A percentile compares a stretch with the other conserved stretches of the same genome.
Conservation (phyloP, 2,113 vertebrate species). For the Urocolius indicus region DNA sequence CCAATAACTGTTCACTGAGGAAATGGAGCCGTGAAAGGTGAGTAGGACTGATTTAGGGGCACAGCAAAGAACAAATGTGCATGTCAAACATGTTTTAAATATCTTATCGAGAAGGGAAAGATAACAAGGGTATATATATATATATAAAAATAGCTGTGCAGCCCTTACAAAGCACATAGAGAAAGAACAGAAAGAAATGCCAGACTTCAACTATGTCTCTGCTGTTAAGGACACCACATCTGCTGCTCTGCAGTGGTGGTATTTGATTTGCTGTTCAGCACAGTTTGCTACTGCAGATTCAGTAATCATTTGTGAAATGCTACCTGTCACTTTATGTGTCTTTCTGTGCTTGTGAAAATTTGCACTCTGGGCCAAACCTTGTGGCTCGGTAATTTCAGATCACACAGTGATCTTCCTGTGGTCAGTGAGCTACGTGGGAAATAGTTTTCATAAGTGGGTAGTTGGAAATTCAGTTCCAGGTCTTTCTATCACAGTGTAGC, state of each 20-base stretch:
- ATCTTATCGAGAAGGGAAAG: neutral
- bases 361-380: neutral
- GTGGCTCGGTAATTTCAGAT: neutral
- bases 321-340: neutral
- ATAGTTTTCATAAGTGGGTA: neutral
- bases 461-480: neutral
- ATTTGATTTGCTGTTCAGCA: neutral
- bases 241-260: neutral
- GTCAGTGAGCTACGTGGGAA: fast-evolving
- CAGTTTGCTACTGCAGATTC: neutral
- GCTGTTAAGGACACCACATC: neutral
- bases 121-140: fast-evolving
- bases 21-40: neutral
- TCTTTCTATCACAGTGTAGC: neutral
- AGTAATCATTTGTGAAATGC: fast-evolving
- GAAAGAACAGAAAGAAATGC: neutral
- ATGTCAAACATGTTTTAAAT: neutral
- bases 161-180: neutral
- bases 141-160: fast-evolving
- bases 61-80: fast-evolving
- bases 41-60: neutral
- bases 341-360: neutral
- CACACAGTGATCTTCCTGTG: neutral
- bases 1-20: neutral
- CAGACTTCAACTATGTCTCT: neutral